Conservation (phyloP, 2,888 invertebrate species). For the Andrena camellia region DNA sequence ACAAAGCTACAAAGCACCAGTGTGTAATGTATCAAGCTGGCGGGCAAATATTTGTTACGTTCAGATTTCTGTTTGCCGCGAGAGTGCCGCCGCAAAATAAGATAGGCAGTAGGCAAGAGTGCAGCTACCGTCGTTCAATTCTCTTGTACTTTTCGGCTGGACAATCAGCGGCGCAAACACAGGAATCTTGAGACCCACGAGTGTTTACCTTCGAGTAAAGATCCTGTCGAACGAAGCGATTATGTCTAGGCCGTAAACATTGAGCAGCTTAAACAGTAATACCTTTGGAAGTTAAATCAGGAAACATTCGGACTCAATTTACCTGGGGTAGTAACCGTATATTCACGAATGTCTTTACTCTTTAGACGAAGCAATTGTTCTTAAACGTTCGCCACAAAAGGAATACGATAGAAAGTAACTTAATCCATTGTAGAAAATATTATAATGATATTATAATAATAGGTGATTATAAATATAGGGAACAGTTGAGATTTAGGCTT, state of each 20-base stretch:
- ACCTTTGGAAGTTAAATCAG: no score
- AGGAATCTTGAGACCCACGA: neutral
- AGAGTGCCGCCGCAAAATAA: conserved; percentile 53
- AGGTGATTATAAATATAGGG: no score
- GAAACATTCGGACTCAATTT: no score
- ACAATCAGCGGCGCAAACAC: neutral
- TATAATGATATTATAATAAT: no score
- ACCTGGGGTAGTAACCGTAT: no score
- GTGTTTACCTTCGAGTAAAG: conserved; percentile 3
- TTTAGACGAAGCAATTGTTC: no score
- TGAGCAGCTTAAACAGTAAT: neutral
- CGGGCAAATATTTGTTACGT: conserved; percentile 67
- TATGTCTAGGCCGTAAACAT: neutral
- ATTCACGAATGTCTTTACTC: no score
- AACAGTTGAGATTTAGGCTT: no score
- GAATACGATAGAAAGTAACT: no score
- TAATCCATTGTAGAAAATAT: no score
- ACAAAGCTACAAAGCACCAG: conserved; percentile 46
- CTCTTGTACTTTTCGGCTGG: conserved; percentile 19
- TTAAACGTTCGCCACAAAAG: no score
- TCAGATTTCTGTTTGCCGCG: conserved; percentile 65
- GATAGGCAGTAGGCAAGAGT: conserved; percentile 51
- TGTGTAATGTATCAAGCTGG: conserved; percentile 49
- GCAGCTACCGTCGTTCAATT: conserved; percentile 46
- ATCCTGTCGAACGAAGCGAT: conserved; percentile 6